These are phyloP conservation scores for Nicator chloris DNA, from an alignment of 2,113 vertebrate species.

Conservation along the genomic window DNA sequence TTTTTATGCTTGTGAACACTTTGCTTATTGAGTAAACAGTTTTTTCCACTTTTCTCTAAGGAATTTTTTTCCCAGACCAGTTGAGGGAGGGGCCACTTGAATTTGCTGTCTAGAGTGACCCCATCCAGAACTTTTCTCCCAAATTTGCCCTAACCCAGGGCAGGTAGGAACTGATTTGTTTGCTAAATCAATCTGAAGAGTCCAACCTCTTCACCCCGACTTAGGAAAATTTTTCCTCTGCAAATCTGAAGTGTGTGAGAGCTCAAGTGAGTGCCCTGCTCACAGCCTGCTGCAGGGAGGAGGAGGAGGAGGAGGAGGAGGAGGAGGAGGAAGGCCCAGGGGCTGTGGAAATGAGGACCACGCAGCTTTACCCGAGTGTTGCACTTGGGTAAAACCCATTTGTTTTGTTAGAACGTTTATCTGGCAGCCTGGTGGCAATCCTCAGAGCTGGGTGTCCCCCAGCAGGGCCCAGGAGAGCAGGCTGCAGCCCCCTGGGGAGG, in stretches of 20 bases:
- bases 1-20: no score
- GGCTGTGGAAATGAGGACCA: not conserved
- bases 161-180: not conserved
- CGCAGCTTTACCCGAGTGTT: fast-evolving
- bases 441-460: not conserved
- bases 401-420: not conserved
- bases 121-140: no score
- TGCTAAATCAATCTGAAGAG: not conserved
- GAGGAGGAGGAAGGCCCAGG: not conserved
- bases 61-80: no score
- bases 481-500: not conserved
- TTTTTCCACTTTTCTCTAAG: no score
- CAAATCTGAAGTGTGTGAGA: not conserved
- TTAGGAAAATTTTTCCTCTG: not conserved
- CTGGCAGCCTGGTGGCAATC: not conserved
- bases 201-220: not conserved
- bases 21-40: no score
- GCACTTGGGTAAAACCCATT: not conserved
- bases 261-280: not conserved
- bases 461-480: not conserved
- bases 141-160: no score
- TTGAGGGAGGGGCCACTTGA: no score
- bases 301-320: not conserved
- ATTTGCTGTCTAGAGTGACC: no score
- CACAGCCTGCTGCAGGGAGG: not conserved